Conservation (phyloP, 37 sponge, comb jelly and placozoan genomes). For the Chondrilla cf. caribensis region DNA sequence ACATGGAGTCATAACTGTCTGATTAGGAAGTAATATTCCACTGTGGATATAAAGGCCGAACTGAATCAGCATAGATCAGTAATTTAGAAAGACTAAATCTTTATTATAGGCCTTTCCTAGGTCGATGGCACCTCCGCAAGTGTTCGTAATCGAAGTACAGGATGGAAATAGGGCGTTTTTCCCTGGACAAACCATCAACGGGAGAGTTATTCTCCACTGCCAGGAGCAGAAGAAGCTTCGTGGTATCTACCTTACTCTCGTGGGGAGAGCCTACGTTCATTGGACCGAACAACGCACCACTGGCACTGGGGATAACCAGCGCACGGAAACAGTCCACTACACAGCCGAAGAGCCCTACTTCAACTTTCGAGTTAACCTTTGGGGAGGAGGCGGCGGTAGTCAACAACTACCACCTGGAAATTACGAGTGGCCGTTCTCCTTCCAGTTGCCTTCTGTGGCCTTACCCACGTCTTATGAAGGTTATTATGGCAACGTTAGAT, state of each 20-base stretch:
- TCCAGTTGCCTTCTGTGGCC: constrained; percentile 17
- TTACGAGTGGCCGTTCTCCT: constrained; percentile 41
- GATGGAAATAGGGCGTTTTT: constrained; percentile 15
- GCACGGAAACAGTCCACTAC: constrained; percentile 9
- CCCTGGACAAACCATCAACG: constrained; percentile 36
- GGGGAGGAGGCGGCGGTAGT: neutral
- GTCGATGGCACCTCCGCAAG: constrained; percentile 18
- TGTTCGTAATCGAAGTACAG: constrained; percentile 15
- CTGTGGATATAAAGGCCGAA: no score
- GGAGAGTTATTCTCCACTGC: neutral
- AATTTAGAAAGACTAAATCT: no score
- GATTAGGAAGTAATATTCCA: no score
- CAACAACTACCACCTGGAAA: constrained; percentile 29
- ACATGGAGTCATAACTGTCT: no score
- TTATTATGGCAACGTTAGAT: constrained; percentile 46
- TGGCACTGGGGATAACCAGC: constrained; percentile 1
- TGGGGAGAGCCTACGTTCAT: constrained; percentile 26
- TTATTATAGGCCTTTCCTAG: no score
- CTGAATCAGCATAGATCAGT: no score
- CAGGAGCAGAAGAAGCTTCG: constrained; percentile 19
- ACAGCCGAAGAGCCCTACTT: constrained; percentile 23
- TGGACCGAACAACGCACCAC: constrained; percentile 32
- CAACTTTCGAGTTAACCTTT: constrained; percentile 26
- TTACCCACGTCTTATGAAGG: constrained; percentile 33
- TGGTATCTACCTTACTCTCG: constrained; percentile 7